phyloP scores from a whole-genome alignment of 2,888 invertebrate genomes.

The Dasypolia templi region DNA sequence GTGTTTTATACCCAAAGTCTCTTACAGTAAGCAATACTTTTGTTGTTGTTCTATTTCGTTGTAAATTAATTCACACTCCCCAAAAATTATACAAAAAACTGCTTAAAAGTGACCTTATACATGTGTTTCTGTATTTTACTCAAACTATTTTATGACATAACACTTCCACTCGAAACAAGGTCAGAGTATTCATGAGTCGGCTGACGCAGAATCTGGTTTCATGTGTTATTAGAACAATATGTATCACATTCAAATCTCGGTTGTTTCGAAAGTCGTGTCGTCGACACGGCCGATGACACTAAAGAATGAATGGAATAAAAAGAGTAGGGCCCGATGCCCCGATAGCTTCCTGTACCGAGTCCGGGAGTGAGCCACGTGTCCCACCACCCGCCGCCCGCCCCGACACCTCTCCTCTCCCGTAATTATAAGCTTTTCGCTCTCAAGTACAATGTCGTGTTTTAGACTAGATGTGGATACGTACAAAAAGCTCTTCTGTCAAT shows the following conservation, averaged over 20 bases:
- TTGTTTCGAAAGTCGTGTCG: conserved; percentile 66
- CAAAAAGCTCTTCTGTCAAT: conserved; percentile 30
- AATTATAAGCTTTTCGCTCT: conserved; percentile 71
- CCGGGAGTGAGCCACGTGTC: conserved; percentile 73
- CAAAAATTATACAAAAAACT: conserved; percentile 18
- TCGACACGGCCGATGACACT: conserved; percentile 75
- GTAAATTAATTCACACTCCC: neutral
- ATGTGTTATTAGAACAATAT: conserved; percentile 66
- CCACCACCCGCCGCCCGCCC: conserved; percentile 43
- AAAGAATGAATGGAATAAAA: conserved; percentile 80
- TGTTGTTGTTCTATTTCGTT: neutral
- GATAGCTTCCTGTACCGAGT: conserved; percentile 81
- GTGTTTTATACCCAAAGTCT: neutral
- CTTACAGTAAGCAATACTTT: neutral
- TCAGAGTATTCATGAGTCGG: conserved; percentile 57
- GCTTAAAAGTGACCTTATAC: conserved; percentile 23
- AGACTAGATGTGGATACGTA: conserved; percentile 26
- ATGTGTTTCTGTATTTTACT: conserved; percentile 39
- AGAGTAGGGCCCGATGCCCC: conserved; percentile 67
- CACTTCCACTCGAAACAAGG: conserved; percentile 63
- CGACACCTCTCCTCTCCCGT: conserved; percentile 70
- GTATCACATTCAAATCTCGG: conserved; percentile 65
- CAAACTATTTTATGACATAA: conserved; percentile 57
- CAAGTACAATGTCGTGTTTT: conserved; percentile 47
- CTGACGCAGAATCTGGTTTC: conserved; percentile 65